Conservation (phyloP, 64 coral and sea anemone genomes). For the Montipora efflorescens region DNA sequence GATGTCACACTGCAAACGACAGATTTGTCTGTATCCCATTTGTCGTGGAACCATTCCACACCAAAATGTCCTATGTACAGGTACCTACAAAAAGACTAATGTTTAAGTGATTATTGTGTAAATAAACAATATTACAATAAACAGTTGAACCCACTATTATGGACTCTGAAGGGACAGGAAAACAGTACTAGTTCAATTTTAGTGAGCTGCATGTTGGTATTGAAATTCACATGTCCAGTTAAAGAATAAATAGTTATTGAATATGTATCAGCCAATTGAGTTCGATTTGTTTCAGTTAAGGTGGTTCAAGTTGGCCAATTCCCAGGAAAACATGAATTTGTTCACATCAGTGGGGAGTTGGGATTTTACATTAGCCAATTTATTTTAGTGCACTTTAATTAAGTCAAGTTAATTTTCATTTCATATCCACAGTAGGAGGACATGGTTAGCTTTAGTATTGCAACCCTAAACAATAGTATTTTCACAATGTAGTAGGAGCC, state of each 20-base stretch:
- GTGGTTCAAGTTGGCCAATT: background rate
- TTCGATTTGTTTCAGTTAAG: no score
- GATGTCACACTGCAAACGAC: constrained; percentile 65
- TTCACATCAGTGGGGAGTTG: constrained; percentile 4
- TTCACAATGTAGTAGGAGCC: no score
- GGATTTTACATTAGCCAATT: background rate
- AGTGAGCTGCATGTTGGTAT: no score
- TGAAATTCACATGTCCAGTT: no score
- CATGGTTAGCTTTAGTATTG: background rate
- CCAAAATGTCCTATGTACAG: constrained; percentile 54
- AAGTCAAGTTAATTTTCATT: background rate
- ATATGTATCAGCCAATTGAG: no score
- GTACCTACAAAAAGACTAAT: constrained; percentile 10
- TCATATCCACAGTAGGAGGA: background rate
- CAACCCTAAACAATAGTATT: no score
- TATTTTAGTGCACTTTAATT: no score
- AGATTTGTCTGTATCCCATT: constrained; percentile 67
- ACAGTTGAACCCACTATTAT: background rate
- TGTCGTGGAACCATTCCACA: constrained; percentile 44
- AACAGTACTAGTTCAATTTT: no score
- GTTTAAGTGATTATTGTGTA: background rate
- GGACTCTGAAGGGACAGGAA: no score
- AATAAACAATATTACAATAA: background rate
- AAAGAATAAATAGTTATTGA: no score
- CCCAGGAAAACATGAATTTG: background rate